Evolutionary conservation across 2,888 invertebrate species (phyloP).

Genomic region (Archips crataeganus): DNA sequence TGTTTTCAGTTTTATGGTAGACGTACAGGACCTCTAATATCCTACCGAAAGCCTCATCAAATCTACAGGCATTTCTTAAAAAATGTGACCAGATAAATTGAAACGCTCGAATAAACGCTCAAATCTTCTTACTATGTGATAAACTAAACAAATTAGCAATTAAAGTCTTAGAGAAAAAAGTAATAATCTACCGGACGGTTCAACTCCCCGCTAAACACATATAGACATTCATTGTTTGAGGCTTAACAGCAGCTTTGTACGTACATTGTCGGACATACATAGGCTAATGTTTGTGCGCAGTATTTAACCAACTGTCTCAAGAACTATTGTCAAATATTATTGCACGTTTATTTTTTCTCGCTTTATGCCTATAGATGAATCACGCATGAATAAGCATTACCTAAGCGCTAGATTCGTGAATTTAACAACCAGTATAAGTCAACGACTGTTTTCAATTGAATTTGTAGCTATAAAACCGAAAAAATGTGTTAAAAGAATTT

Average conservation of each 20-base stretch:
- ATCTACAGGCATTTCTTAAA: too few species aligned
- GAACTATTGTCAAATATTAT: constrained; percentile 40
- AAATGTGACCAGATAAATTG: too few species aligned
- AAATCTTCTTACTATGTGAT: too few species aligned
- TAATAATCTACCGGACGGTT: constrained; percentile 15
- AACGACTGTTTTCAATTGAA: constrained; percentile 21
- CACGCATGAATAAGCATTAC: background rate
- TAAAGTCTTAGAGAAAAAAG: too few species aligned
- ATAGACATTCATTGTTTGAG: constrained; percentile 30
- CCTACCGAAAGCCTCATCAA: too few species aligned
- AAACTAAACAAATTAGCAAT: too few species aligned
- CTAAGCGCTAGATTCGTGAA: background rate
- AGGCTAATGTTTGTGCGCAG: constrained; percentile 38
- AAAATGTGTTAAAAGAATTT: constrained; percentile 26
- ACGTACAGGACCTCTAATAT: too few species aligned
- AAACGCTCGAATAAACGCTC: too few species aligned
- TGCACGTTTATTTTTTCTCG: constrained; percentile 23
- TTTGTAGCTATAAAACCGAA: constrained; percentile 12
- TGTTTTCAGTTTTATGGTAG: too few species aligned
- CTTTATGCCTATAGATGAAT: constrained; percentile 13
- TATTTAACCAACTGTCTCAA: constrained; percentile 37
- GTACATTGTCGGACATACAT: constrained; percentile 30
- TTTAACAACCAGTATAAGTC: constrained; percentile 12
- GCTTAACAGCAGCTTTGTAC: constrained; percentile 28
- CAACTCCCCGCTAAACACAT: constrained; percentile 30